These are phyloP conservation scores for Pangasius djambal DNA, from an alignment of 2,797 vertebrate genomes.

Conservation along the genomic window DNA sequence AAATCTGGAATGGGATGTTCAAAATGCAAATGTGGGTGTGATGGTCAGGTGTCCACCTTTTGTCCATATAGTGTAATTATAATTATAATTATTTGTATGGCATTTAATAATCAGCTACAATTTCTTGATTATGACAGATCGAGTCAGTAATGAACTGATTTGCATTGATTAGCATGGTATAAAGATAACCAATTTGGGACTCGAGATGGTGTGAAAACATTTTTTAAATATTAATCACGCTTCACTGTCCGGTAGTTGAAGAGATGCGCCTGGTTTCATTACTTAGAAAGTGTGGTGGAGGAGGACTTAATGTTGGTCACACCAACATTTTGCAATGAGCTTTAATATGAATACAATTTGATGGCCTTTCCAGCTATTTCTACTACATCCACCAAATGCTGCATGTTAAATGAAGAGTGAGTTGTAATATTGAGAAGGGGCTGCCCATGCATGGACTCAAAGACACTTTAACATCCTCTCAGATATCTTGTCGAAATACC, in stretches of 20 bases:
- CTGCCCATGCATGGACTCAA: neutral
- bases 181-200: neutral
- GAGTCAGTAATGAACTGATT: constrained; percentile 10
- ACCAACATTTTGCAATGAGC: neutral
- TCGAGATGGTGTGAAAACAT: neutral
- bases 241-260: neutral
- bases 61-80: neutral
- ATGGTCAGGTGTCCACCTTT: neutral
- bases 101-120: neutral
- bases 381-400: neutral
- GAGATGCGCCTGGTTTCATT: neutral
- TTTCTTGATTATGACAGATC: constrained; percentile 4
- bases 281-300: neutral
- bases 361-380: neutral
- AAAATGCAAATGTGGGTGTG: neutral
- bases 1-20: neutral
- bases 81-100: neutral
- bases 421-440: neutral
- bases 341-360: neutral
- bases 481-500: neutral
- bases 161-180: constrained; percentile 16
- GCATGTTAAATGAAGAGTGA: neutral
- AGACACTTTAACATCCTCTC: too few species aligned
- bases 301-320: neutral
- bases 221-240: neutral